Conservation (phyloP, 2,888 invertebrate species). For the Epicampocera succincta region DNA sequence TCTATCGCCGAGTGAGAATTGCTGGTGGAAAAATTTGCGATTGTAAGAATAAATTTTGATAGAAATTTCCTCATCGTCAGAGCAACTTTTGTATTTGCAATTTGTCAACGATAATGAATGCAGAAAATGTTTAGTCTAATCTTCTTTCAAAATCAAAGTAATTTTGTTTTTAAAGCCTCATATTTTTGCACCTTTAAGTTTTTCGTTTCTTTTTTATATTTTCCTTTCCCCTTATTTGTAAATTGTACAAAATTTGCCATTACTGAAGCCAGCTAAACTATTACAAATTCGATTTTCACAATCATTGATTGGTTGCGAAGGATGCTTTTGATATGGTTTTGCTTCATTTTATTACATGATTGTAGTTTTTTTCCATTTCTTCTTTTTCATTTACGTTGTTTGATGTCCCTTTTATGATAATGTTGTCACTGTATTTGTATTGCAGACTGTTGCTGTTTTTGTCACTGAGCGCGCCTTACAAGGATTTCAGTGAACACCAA, state of each 20-base stretch:
- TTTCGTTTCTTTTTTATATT: neutral
- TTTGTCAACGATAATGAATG: too few relatives aligned
- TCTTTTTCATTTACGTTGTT: neutral
- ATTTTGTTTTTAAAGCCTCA: neutral
- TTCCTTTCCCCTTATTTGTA: neutral
- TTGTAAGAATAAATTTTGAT: too few relatives aligned
- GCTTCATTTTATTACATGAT: constrained; percentile 46
- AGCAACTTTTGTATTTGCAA: too few relatives aligned
- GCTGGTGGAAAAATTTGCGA: too few relatives aligned
- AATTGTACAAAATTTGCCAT: constrained; percentile 49
- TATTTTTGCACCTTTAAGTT: neutral
- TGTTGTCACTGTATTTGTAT: constrained; percentile 37
- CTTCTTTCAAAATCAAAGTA: too few relatives aligned
- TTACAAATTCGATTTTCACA: constrained; percentile 66
- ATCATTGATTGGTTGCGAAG: constrained; percentile 31
- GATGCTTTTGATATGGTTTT: constrained; percentile 18
- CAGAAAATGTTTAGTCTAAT: too few relatives aligned
- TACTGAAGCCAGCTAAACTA: constrained; percentile 61
- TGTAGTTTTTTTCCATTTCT: constrained; percentile 9
- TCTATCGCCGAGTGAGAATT: too few relatives aligned
- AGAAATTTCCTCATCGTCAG: too few relatives aligned
- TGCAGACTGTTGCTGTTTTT: constrained; percentile 26
- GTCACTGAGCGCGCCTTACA: constrained; percentile 56
- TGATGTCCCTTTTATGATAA: constrained; percentile 47
- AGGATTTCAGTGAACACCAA: constrained; percentile 27